Evolutionary conservation across 2,888 invertebrate species (phyloP), one percentile per base, ranked within the genome.

Genomic region (Sycophila texana): DNA sequence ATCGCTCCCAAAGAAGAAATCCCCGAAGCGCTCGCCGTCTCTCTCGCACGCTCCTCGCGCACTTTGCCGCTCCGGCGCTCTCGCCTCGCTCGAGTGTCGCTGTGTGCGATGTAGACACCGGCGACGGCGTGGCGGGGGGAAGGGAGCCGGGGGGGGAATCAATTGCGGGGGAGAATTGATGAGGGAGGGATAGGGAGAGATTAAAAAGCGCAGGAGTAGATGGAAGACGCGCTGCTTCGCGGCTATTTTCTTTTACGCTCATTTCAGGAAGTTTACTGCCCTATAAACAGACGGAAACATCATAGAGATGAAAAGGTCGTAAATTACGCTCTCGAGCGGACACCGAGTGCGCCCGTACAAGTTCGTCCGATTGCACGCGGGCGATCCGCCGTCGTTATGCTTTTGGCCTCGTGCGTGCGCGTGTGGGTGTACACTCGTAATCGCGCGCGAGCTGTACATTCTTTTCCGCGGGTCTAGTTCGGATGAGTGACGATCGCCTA

Each of bases 1-100:
- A 87, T 85, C 86, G 86, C 82, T 84, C 83, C 83, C 84, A 83
- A 83, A 84, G 83, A 86, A 86, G 86, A 86, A 86, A 87, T 88
- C 86, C 86, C 86, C 83, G 84, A 85, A 85, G 92, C 91, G 91
- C 77, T 51, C 22, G 20, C 51, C 4, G 39, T 57, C 55, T 20
- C 4, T 30, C 51, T 53, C 51, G 18, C 18, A 58, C 18, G 22
- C 76, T 13, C 39, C 63, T 47, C 63, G 30, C 55, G 63, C 63
- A 63, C 76, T 76, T 70, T 76, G 67, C 53, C 71, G 65, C 75
- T 66, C 60, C 58, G 57, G 39, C 39, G 39, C 39, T 39, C 39
- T 72, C 77, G 66, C 72, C 66, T 72, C 66, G 71, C 16, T 61
- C 68, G 68, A 63, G 68, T 70, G 70, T 60, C 47, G 67, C 63